Evolutionary conservation across 2,113 vertebrate species (phyloP).

Genomic region (Glaucidium brasilianum): DNA sequence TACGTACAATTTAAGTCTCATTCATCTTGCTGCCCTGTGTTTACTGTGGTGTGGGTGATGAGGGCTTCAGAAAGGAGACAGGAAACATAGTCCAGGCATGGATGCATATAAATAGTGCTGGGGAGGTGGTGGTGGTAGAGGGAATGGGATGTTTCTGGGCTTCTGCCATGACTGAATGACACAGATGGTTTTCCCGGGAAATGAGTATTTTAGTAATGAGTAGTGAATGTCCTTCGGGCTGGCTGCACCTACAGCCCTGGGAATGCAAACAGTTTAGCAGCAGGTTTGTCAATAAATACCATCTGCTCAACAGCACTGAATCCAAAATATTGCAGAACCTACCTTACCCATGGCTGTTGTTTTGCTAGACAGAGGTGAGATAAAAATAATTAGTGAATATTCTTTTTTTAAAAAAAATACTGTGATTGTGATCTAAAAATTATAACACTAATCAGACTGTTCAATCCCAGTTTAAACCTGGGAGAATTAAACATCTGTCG

Average conservation of each 20-base stretch:
- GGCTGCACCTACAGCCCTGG: not conserved
- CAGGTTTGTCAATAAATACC: slow-evolving; percentile 63
- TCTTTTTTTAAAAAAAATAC: not conserved
- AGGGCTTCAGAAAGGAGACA: not conserved
- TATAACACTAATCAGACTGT: not conserved
- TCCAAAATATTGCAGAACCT: not conserved
- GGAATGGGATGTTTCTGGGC: not conserved
- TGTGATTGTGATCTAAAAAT: not conserved
- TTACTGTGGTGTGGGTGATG: not conserved
- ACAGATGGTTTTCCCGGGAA: slow-evolving; percentile 53
- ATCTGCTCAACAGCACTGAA: slow-evolving; percentile 30
- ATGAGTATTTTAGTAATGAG: slow-evolving; percentile 28
- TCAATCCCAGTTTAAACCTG: not conserved
- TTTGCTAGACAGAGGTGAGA: not conserved
- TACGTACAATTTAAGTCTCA: not conserved
- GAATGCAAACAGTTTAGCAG: slow-evolving; percentile 55
- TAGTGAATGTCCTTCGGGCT: not conserved
- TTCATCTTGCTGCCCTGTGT: not conserved
- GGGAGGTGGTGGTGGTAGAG: not conserved
- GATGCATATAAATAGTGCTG: not conserved
- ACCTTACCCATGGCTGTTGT: not conserved
- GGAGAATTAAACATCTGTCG: not conserved
- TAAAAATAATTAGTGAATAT: not conserved
- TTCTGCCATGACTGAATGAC: slow-evolving; percentile 3
- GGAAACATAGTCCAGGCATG: not conserved